Evolutionary conservation across 2,797 vertebrate genomes (phyloP).

Genomic region (Oophaga sylvatica): DNA sequence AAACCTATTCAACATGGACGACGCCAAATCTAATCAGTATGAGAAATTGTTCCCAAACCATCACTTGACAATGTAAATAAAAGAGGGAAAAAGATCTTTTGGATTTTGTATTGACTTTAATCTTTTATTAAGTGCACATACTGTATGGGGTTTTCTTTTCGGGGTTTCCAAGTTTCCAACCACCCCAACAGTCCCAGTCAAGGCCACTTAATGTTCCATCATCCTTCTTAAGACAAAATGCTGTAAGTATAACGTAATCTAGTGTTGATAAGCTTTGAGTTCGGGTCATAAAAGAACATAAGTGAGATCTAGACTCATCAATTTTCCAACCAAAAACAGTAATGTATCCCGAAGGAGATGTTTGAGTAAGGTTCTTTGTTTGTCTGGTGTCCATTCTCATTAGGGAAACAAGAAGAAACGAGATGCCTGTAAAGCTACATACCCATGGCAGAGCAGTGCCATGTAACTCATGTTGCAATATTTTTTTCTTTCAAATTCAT

Average conservation of each 20-base stretch:
- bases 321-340: background rate
- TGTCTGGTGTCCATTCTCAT: no score
- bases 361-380: no score
- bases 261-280: background rate
- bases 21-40: conserved; percentile 23
- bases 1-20: conserved; percentile 28
- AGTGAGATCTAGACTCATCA: background rate
- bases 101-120: background rate
- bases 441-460: no score
- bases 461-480: no score
- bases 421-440: no score
- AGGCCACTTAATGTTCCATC: background rate
- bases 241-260: background rate
- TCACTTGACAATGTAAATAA: conserved; percentile 7
- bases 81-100: background rate
- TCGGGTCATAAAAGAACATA: background rate
- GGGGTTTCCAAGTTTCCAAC: background rate
- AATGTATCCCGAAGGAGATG: no score
- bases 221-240: background rate
- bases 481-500: no score
- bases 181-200: background rate
- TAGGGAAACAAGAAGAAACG: no score
- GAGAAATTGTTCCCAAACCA: conserved; percentile 24
- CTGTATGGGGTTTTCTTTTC: background rate
- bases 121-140: background rate